phyloP scores from a whole-genome alignment of 2,888 invertebrate species.

The Drosophila birchii region DNA sequence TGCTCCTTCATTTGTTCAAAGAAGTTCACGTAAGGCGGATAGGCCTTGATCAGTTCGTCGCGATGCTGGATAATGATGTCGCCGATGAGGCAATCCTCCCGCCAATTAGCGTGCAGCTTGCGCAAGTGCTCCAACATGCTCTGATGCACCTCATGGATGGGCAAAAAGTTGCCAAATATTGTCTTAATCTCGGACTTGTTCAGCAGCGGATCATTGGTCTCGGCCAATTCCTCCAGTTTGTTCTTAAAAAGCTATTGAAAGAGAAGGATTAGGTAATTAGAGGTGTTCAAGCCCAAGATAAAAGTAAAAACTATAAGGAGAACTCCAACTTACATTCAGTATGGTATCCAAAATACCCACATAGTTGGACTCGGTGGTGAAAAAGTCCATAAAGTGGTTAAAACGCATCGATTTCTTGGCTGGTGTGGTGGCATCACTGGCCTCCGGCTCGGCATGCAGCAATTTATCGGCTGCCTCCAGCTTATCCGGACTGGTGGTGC shows the following conservation, averaged over 20 bases:
- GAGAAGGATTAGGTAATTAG: background rate
- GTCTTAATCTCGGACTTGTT: constrained; percentile 96
- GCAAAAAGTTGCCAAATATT: constrained; percentile 97
- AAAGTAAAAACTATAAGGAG: too few species aligned
- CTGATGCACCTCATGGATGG: constrained; percentile 96
- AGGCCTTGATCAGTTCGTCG: constrained; percentile 95
- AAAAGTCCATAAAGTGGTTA: constrained; percentile 90
- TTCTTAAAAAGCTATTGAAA: constrained; percentile 93
- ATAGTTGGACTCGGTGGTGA: constrained; percentile 99
- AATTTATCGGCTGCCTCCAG: constrained; percentile 83
- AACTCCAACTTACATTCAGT: constrained; percentile 88
- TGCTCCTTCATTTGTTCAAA: constrained; percentile 98
- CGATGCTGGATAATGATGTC: constrained; percentile 94
- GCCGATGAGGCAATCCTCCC: constrained; percentile 94
- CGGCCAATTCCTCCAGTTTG: constrained; percentile 94
- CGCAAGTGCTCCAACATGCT: constrained; percentile 88
- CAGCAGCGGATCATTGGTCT: constrained; percentile 90
- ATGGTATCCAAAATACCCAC: constrained; percentile 97
- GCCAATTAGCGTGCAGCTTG: constrained; percentile 88
- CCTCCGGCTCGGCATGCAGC: constrained; percentile 77
- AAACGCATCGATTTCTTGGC: constrained; percentile 85
- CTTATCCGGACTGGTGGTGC: constrained; percentile 93
- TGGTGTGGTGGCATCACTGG: constrained; percentile 78
- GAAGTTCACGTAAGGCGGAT: constrained; percentile 99
- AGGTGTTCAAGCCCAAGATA: background rate